Evolutionary conservation across 2,797 vertebrate species (phyloP), one percentile per base, ranked within the genome.

Genomic region (Lagodon rhomboides): DNA sequence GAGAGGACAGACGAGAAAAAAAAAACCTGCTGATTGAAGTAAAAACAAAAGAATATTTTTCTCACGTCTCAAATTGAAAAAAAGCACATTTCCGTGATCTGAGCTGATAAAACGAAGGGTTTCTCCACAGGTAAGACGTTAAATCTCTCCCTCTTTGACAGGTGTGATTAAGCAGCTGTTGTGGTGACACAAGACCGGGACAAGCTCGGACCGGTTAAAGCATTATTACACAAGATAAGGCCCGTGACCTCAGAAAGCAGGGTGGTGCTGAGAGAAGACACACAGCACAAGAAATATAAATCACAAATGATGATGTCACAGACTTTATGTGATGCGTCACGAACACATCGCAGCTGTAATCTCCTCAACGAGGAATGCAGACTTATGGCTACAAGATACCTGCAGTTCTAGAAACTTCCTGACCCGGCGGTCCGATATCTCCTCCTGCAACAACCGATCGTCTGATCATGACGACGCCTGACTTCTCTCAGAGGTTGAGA

Each of bases 1-100:
- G 46, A 69, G 75, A 64, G 18, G 70, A 82, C 68, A 85, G 75
- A 90, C 85, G 61, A 59, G 22, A 56, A 72, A 1, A 75, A 55
- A 22, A 0, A 38, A 22, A 34, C 56, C 27, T 22, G 55, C 75
- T n/a, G 41, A 81, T 0, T 54, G 0, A 55, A 55, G 34, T 38
- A 10, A 59, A 50, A 58, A 11, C 0, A n/a, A 23, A 47, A 49
- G 18, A 18, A 25, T 68, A n/a, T 47, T 13, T 43, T 49, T 18
- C 43, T 15, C 3, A 27, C 27, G 27, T 27, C 27, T 27, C 27
- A 4, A 27, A 27, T 27, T 27, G n/a, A n/a, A 34, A 34, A 34
- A 9, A 34, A 34, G 9, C 34, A 9, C 1, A 9, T 34, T 34
- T 34, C 8, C 8, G 34, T 7, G 8, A 34, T 34, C 22, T 12